Evolutionary conservation across 2,888 invertebrate species (phyloP).

Genomic region (Tribolium freemani): DNA sequence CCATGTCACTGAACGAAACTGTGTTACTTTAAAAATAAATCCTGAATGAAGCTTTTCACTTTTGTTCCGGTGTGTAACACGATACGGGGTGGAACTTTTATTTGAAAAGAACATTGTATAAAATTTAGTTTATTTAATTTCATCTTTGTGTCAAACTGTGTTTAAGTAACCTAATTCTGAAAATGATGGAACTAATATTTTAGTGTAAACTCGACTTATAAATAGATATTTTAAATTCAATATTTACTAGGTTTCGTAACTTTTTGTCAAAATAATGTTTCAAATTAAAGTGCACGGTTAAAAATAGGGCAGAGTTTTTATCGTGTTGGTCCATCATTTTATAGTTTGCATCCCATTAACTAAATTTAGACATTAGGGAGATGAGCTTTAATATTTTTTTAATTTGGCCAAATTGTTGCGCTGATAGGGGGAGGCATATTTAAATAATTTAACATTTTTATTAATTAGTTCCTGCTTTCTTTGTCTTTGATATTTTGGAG

Average conservation of each 20-base stretch:
- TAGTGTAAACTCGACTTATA: constrained; percentile 5
- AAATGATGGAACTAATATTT: neutral
- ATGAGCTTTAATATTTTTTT: constrained; percentile 10
- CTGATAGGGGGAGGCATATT: neutral
- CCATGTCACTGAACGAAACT: constrained; percentile 57
- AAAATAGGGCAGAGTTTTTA: constrained; percentile 11
- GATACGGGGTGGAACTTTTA: neutral
- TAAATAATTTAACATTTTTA: neutral
- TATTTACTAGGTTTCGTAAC: constrained; percentile 17
- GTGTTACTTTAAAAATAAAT: constrained; percentile 42
- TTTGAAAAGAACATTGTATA: too few relatives aligned
- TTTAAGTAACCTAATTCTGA: neutral
- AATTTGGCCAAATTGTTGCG: constrained; percentile 1
- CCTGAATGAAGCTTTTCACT: too few relatives aligned
- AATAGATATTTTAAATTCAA: constrained; percentile 17
- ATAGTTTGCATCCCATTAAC: constrained; percentile 18
- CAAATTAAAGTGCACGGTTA: neutral
- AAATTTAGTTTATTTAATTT: neutral
- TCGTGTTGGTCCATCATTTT: neutral
- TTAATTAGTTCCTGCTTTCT: too few relatives aligned
- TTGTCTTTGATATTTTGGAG: too few relatives aligned
- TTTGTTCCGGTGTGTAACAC: too few relatives aligned
- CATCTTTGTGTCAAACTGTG: neutral
- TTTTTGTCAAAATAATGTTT: constrained; percentile 2
- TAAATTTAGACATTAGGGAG: constrained; percentile 20